Conservation (phyloP, 2,888 invertebrate genomes). For the Baccha elongata region DNA sequence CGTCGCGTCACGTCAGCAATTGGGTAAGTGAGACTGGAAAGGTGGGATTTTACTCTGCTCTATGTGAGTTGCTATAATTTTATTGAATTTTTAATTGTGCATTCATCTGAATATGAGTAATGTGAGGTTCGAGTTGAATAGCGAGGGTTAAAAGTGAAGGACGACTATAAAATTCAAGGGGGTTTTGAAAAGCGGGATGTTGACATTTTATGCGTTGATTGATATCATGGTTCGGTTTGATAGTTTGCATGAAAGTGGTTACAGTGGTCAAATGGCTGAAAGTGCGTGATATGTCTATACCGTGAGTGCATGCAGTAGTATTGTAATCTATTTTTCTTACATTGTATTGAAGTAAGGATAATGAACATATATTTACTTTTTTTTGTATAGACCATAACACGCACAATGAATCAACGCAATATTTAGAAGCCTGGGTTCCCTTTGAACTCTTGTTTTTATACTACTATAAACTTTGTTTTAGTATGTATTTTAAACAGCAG, state of each 20-base stretch:
- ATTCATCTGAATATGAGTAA: conserved; percentile 17
- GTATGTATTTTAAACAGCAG: too few relatives aligned
- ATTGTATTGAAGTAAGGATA: too few relatives aligned
- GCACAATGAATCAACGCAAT: too few relatives aligned
- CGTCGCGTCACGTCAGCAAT: not conserved
- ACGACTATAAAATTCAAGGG: not conserved
- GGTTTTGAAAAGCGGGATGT: not conserved
- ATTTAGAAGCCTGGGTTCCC: too few relatives aligned
- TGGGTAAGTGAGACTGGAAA: not conserved
- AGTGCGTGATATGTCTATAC: not conserved
- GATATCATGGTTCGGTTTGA: not conserved
- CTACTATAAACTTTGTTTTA: too few relatives aligned
- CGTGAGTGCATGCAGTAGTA: too few relatives aligned
- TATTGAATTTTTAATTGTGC: conserved; percentile 38
- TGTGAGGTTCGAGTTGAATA: not conserved
- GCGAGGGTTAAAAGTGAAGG: not conserved
- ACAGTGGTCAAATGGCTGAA: not conserved
- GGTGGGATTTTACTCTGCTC: not conserved
- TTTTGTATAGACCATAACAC: too few relatives aligned
- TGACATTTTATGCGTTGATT: conserved; percentile 18
- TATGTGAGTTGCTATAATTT: not conserved
- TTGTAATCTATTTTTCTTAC: too few relatives aligned
- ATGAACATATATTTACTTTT: too few relatives aligned
- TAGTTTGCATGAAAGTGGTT: not conserved
- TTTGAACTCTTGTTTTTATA: too few relatives aligned